Evolutionary conservation across 2,113 vertebrate species (phyloP).

Genomic region (Cyprinodon tularosa): DNA sequence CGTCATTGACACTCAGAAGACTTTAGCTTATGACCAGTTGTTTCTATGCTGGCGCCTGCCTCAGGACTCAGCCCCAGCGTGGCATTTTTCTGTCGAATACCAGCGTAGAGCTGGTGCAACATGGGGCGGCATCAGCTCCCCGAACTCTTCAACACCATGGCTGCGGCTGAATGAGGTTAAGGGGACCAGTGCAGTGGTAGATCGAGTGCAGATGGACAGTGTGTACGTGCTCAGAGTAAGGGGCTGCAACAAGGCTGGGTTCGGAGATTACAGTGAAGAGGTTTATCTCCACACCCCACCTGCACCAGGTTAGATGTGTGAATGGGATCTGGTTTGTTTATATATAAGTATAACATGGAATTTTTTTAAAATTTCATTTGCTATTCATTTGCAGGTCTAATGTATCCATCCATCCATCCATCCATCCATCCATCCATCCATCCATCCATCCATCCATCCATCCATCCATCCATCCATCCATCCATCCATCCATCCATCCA

Average conservation of each 20-base stretch:
- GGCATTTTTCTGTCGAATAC: conserved; percentile 95
- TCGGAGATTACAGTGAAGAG: conserved; percentile 95
- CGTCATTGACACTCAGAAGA: conserved; percentile 96
- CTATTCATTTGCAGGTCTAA: too few relatives aligned
- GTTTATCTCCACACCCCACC: conserved; percentile 94
- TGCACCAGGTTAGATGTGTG: conserved; percentile 83
- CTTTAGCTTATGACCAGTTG: conserved; percentile 95
- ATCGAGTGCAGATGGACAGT: conserved; percentile 90
- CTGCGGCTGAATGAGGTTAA: conserved; percentile 90
- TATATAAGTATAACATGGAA: too few relatives aligned
- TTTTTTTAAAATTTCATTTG: too few relatives aligned
- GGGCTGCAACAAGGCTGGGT: conserved; percentile 95
- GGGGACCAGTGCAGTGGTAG: conserved; percentile 88
- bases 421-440: too few relatives aligned
- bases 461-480: too few relatives aligned
- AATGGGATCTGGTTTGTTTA: background rate
- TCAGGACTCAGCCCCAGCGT: conserved; percentile 91
- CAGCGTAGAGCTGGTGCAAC: conserved; percentile 85
- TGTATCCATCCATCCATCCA: too few relatives aligned
- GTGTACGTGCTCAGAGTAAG: conserved; percentile 92
- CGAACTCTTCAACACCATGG: conserved; percentile 84
- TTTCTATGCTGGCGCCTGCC: conserved; percentile 96
- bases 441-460: too few relatives aligned
- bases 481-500: too few relatives aligned
- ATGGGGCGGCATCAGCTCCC: conserved; percentile 86